Percentiles rank a stretch among this genome's conserved stretches.
Evolutionary conservation across 2,113 vertebrate genomes (phyloP).

Genomic region (Hippopotamus amphibius): DNA sequence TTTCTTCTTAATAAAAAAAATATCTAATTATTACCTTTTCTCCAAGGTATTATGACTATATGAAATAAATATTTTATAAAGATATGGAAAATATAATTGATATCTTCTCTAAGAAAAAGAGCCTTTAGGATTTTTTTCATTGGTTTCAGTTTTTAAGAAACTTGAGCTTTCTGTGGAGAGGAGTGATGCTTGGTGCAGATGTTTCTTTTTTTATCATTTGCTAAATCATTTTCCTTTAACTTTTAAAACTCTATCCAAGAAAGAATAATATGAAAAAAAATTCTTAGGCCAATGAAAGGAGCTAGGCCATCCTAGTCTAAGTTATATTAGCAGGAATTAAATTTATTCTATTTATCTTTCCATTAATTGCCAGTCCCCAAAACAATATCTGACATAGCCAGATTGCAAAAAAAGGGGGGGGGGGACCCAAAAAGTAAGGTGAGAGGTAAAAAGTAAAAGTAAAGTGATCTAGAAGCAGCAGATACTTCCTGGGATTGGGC

Average conservation of each 20-base stretch:
- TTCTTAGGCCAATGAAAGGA: neutral
- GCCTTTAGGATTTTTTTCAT: neutral
- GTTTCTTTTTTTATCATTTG: neutral
- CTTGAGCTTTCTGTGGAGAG: neutral
- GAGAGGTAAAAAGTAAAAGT: neutral
- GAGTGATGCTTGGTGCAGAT: neutral
- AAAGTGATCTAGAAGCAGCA: neutral
- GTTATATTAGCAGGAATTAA: neutral
- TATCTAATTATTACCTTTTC: neutral
- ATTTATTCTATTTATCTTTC: neutral
- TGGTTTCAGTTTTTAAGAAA: slow-evolving; percentile 41
- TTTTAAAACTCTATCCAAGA: slow-evolving; percentile 30
- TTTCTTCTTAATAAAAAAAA: slow-evolving; percentile 38
- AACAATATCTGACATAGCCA: neutral
- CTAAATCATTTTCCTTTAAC: slow-evolving; percentile 9
- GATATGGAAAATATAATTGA: neutral
- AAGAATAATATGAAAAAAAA: neutral
- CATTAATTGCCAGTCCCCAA: neutral
- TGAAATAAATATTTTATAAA: slow-evolving; percentile 21
- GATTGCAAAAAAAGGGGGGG: no score
- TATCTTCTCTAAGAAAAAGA: neutral
- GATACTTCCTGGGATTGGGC: neutral
- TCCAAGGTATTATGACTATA: neutral
- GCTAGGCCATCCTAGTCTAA: neutral
- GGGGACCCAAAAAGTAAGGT: neutral